phyloP scores from a whole-genome alignment of 30 jellyfish, hydroid and myxozoan species.

The Turritopsis dohrnii region DNA sequence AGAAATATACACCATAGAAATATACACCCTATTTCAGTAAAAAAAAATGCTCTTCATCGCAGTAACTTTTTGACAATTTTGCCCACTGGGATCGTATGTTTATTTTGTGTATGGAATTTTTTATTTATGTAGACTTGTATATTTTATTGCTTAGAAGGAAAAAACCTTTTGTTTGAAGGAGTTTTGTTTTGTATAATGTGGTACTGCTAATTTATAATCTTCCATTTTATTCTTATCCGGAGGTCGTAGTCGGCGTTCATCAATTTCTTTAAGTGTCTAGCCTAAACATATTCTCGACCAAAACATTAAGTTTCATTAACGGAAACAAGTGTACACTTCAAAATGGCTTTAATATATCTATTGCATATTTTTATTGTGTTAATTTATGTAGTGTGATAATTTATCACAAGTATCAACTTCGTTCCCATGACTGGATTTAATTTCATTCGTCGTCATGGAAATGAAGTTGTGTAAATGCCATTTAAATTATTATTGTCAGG shows the following conservation, averaged over 20 bases:
- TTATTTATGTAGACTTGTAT: not conserved
- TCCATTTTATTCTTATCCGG: not conserved
- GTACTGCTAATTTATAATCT: not conserved
- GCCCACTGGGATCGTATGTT: not conserved
- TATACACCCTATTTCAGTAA: no score
- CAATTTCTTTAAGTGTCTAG: not conserved
- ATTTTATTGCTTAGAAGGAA: not conserved
- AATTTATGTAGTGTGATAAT: not conserved
- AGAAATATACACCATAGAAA: no score
- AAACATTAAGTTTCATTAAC: not conserved
- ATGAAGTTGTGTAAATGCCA: not conserved
- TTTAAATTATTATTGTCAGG: not conserved
- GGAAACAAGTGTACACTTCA: not conserved
- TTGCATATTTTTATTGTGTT: not conserved
- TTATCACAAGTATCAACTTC: not conserved
- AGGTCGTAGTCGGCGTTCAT: not conserved
- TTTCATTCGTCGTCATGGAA: no score
- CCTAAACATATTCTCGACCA: not conserved
- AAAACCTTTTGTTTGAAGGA: not conserved
- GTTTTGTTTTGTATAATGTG: not conserved
- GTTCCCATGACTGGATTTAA: not conserved
- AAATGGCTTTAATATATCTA: not conserved
- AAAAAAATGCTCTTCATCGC: no score
- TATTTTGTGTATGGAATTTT: not conserved
- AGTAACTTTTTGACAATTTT: no score